Conservation (phyloP, 2,888 invertebrate genomes). For the Thymelicus acteon region DNA sequence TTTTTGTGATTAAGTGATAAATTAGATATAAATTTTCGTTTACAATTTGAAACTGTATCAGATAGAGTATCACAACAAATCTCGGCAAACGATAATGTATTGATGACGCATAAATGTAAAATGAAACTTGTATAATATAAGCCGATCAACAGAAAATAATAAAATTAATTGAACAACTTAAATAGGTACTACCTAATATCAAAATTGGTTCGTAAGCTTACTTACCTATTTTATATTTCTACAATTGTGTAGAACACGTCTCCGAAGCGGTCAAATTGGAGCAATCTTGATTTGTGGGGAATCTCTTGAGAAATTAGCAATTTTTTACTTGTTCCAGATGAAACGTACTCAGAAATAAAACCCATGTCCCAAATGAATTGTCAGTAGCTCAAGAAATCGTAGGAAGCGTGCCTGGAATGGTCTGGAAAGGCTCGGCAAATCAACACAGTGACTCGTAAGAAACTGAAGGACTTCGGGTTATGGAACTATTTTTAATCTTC, state of each 20-base stretch:
- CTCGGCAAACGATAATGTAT: too few relatives aligned
- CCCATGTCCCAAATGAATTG: slow-evolving; percentile 32
- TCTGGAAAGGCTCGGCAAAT: background rate
- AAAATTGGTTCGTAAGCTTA: slow-evolving; percentile 5
- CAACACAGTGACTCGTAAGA: background rate
- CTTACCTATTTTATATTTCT: slow-evolving; percentile 9
- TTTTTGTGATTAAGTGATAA: too few relatives aligned
- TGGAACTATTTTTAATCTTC: too few relatives aligned
- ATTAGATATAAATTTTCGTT: too few relatives aligned
- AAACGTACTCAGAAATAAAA: slow-evolving; percentile 34
- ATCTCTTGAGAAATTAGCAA: slow-evolving; percentile 36
- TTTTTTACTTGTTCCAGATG: slow-evolving; percentile 34
- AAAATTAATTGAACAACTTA: too few relatives aligned
- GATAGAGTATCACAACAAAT: too few relatives aligned
- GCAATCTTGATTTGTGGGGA: slow-evolving; percentile 33
- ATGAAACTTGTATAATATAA: too few relatives aligned
- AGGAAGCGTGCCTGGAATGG: slow-evolving; percentile 6
- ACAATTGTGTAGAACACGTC: slow-evolving; percentile 18
- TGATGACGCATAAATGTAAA: too few relatives aligned
- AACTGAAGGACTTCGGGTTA: too few relatives aligned
- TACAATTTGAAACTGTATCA: too few relatives aligned
- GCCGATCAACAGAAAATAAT: too few relatives aligned
- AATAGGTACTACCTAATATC: background rate
- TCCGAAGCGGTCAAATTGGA: slow-evolving; percentile 24
- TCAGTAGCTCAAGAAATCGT: background rate